Evolutionary conservation across 2,797 vertebrate species (phyloP), one percentile per base, ranked within the genome.

Genomic region (Coranthus polyacanthus): DNA sequence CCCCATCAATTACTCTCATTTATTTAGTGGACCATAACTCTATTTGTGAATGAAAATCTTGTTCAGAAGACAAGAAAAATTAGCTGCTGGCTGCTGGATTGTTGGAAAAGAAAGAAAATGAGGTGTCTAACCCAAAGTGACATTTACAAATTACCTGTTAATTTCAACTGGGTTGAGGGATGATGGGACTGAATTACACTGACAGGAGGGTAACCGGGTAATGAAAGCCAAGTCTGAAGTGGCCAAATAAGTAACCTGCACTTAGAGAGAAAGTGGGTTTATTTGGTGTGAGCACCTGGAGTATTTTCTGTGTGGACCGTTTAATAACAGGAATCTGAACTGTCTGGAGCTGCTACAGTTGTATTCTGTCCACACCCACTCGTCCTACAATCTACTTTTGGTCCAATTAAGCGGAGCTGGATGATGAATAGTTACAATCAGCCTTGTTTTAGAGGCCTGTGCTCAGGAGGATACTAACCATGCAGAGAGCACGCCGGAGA

Each of bases 81-180:
- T 96, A 96, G 96, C 95, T 93, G 80, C 90, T 92, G 79, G 92
- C 91, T 91, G 92, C 94, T 92, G 94, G 95, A 95, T 95, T 95
- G 96, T 95, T 96, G 96, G 94, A 94, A 95, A 94, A 94, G 94
- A 95, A 96, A 95, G 95, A 97, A 98, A 98, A 98, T 98, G 96
- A 98, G 95, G 92, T 90, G 92, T 95, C 96, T 98, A 99, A 99
- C 95, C 96, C 93, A 95, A 98, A 97, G 97, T 96, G 98, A 98
- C 98, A 95, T 97, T 97, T 97, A 98, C 96, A 98, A 98, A 98
- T 98, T 96, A 98, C 97, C 96, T 98, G 98, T 97, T 98, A 97
- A 98, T 99, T 98, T 97, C 96, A 96, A 96, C 94, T 93, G 94
- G 96, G 95, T 96, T 98, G 97, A 98, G 93, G 96, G 96, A 98